Conservation (phyloP, 2,888 invertebrate species). For the Thereva unica region DNA sequence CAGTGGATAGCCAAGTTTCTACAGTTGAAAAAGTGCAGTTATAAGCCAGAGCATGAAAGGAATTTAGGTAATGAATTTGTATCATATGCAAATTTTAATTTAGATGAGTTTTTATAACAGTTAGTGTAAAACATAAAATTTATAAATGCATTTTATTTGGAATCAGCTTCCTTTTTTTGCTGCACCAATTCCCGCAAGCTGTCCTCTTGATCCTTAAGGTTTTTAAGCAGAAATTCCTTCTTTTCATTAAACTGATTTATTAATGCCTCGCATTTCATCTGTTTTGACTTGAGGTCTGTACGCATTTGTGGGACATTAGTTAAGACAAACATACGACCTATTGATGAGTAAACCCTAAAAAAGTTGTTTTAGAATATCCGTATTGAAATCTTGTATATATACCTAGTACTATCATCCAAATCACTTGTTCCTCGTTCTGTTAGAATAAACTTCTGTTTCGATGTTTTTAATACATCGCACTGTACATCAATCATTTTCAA, state of each 20-base stretch:
- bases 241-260: slow-evolving; percentile 72
- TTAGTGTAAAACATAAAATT: slow-evolving; percentile 4
- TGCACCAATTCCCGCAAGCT: slow-evolving; percentile 79
- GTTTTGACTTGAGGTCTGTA: slow-evolving; percentile 64
- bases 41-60: slow-evolving; percentile 81
- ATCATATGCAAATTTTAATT: slow-evolving; percentile 86
- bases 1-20: slow-evolving; percentile 69
- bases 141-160: slow-evolving; percentile 33
- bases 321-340: slow-evolving; percentile 80
- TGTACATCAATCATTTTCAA: slow-evolving; percentile 75
- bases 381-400: slow-evolving; percentile 20
- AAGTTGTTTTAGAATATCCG: not conserved
- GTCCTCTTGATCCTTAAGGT: slow-evolving; percentile 79
- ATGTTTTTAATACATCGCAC: slow-evolving; percentile 71
- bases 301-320: slow-evolving; percentile 68
- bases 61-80: slow-evolving; percentile 92
- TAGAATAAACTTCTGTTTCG: slow-evolving; percentile 71
- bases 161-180: slow-evolving; percentile 62
- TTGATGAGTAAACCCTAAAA: slow-evolving; percentile 60
- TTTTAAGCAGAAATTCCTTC: slow-evolving; percentile 74
- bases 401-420: slow-evolving; percentile 55
- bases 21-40: slow-evolving; percentile 67
- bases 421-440: slow-evolving; percentile 64
- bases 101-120: slow-evolving; percentile 59
- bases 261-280: slow-evolving; percentile 66